These are phyloP conservation scores for Entosphenus tridentatus DNA, from an alignment of 2,113 vertebrate genomes.

Conservation along the genomic window DNA sequence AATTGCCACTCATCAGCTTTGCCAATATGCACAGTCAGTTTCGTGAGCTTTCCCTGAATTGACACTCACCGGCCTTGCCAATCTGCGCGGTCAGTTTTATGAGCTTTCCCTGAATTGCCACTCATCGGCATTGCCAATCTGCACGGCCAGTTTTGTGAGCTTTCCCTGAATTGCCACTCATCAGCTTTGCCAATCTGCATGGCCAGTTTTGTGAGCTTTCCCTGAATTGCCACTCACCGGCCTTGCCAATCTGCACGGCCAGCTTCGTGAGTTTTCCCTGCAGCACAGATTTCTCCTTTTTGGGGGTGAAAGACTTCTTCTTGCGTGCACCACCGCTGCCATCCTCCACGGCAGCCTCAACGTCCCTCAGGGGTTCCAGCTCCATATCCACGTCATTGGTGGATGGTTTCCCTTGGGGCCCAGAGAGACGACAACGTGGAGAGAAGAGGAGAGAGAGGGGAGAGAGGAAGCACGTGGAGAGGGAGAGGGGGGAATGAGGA, in stretches of 20 bases:
- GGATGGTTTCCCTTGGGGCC: neutral
- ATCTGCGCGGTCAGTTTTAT: constrained; percentile 74
- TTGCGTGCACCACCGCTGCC: neutral
- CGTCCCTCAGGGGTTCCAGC: neutral
- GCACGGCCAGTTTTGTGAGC: constrained; percentile 63
- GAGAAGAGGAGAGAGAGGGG: constrained; percentile 13
- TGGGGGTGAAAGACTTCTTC: constrained; percentile 13
- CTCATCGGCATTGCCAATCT: constrained; percentile 60
- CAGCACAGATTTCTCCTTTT: constrained; percentile 92
- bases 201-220: constrained; percentile 68
- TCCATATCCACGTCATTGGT: neutral
- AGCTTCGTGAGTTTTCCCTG: constrained; percentile 80
- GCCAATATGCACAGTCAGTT: constrained; percentile 70
- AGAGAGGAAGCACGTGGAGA: constrained; percentile 11
- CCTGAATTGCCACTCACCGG: constrained; percentile 47
- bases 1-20: constrained; percentile 49
- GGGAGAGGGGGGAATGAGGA: neutral
- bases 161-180: constrained; percentile 65
- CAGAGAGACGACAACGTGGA: neutral
- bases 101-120: constrained; percentile 77
- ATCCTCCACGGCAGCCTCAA: neutral
- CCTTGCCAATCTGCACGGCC: constrained; percentile 84
- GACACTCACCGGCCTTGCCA: constrained; percentile 46
- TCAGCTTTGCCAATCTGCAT: constrained; percentile 77
- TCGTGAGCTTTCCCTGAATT: constrained; percentile 79